A percentile compares a stretch with the other conserved stretches of the same genome.
Conservation (phyloP, 2,797 vertebrate genomes). For the Phoebastria nigripes region DNA sequence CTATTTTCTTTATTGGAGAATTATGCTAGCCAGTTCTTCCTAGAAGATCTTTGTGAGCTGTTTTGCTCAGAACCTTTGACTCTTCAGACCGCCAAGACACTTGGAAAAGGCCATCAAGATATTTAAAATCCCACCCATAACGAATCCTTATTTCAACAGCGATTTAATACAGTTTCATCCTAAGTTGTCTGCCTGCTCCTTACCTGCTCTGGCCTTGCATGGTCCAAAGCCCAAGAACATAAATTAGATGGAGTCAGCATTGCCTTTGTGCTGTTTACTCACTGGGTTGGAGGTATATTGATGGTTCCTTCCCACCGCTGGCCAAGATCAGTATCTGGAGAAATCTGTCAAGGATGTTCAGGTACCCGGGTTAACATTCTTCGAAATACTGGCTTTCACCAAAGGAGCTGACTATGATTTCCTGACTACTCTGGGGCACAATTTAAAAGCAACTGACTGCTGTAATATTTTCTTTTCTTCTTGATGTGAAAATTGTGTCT, state of each 20-base stretch:
- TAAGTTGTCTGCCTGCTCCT: neutral
- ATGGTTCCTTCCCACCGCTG: neutral
- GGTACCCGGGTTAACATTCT: neutral
- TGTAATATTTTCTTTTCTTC: neutral
- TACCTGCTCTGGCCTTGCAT: neutral
- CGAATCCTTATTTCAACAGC: neutral
- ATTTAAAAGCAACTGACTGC: neutral
- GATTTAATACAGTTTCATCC: neutral
- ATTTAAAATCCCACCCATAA: neutral
- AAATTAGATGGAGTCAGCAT: neutral
- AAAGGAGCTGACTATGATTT: neutral
- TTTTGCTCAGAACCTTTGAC: neutral
- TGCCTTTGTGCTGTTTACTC: neutral
- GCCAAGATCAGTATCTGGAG: neutral
- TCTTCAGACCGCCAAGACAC: neutral
- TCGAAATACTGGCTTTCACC: neutral
- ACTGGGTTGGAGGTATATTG: neutral
- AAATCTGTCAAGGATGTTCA: neutral
- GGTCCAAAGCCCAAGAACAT: neutral
- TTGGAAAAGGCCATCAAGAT: neutral
- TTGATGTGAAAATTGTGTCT: neutral
- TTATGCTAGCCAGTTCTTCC: neutral
- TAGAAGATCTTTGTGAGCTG: neutral
- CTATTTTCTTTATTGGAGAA: neutral
- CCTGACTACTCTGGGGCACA: neutral